A percentile compares a stretch with the other conserved stretches of the same genome.
phyloP scores from a whole-genome alignment of 2,113 vertebrate species.

The Pyxicephalus adspersus region DNA sequence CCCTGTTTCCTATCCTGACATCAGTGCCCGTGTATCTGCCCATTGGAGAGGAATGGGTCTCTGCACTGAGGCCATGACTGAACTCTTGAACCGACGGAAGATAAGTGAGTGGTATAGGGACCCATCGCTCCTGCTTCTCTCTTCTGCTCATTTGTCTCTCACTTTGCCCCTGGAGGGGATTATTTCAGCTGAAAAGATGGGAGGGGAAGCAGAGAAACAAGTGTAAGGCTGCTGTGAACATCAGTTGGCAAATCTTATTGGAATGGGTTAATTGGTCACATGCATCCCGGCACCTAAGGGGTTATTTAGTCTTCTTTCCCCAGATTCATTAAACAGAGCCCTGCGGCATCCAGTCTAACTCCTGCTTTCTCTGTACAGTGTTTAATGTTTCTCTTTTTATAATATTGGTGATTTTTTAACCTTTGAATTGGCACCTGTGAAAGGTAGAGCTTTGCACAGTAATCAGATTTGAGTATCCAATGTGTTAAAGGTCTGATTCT shows the following conservation, averaged over 20 bases:
- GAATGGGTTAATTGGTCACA: slow-evolving; percentile 45
- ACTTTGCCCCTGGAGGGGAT: slow-evolving; percentile 51
- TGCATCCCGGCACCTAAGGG: slow-evolving; percentile 19
- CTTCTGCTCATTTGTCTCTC: slow-evolving; percentile 42
- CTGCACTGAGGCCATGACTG: slow-evolving; percentile 50
- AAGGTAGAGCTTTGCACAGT: slow-evolving; percentile 15
- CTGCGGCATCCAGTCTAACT: slow-evolving; percentile 33
- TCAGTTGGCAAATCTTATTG: slow-evolving; percentile 7
- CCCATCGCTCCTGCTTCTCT: slow-evolving; percentile 54
- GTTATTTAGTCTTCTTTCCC: slow-evolving; percentile 36
- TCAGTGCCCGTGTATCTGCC: slow-evolving; percentile 43
- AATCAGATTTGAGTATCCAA: slow-evolving; percentile 11
- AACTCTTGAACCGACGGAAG: slow-evolving; percentile 57
- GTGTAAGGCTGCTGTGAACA: slow-evolving; percentile 35
- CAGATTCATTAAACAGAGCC: slow-evolving; percentile 39
- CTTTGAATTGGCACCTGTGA: slow-evolving; percentile 50
- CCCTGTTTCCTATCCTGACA: slow-evolving; percentile 13
- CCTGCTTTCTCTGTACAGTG: slow-evolving; percentile 36
- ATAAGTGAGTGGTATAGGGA: slow-evolving; percentile 57
- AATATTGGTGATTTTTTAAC: slow-evolving; percentile 49
- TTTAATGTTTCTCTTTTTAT: slow-evolving; percentile 40
- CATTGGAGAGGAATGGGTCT: slow-evolving; percentile 48
- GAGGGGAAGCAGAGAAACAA: slow-evolving; percentile 51
- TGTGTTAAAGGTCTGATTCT: background rate
- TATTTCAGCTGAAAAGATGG: slow-evolving; percentile 45